Base-by-base conservation (phyloP, 1,140 invertebrate genomes). In the Agraylea sexmaculata region DNA sequence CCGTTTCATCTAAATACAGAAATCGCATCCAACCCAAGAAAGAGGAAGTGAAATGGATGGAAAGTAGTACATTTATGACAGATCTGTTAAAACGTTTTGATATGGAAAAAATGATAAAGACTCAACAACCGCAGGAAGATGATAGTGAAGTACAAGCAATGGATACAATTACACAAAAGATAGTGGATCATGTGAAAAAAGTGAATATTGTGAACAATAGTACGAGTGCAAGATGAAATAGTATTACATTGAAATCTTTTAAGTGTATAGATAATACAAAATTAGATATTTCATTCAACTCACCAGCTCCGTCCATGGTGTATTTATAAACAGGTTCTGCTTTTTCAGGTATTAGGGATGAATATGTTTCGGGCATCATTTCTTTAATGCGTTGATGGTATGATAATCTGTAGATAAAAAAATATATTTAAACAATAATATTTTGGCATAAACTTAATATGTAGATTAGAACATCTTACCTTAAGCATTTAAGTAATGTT, bases 321-420 rank as follows among this genome's bases (percentile, higher is more conserved):
- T 87, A 89, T 62, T 89, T 90, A 57, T 84, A 89, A 44, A 79
- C 75, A 4, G 84, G 78, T 52, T 82, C 80, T 1, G 83, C 75
- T 56, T 75, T 73, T 7, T 73, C 60, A 13, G 94, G 95, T 41
- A 95, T 73, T 23, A 96, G 72, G 21, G 75, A 67, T n/a, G 75
- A 73, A 62, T 95, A 94, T 11, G 76, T 71, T 54, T 84, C 80
- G 19, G 94, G 92, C 53, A 96, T 77, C 65, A 94, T 88, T 43
- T 96, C 90, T 10, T 76, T 74, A 37, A 99, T 83, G 57, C 90
- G 75, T 60, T 96, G 84, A 62, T 91, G 82, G 67, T 98, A 99
- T 3, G 93, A 95, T 39, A 98, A 71, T 53, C 91, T 91, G 53
- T 7, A 73, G 67, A 51, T 40, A 40, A 48, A 47, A 48, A 44